Percentiles rank a stretch among this genome's conserved stretches.
phyloP scores from a whole-genome alignment of 2,888 invertebrate genomes.

The Microdon myrmicae region DNA sequence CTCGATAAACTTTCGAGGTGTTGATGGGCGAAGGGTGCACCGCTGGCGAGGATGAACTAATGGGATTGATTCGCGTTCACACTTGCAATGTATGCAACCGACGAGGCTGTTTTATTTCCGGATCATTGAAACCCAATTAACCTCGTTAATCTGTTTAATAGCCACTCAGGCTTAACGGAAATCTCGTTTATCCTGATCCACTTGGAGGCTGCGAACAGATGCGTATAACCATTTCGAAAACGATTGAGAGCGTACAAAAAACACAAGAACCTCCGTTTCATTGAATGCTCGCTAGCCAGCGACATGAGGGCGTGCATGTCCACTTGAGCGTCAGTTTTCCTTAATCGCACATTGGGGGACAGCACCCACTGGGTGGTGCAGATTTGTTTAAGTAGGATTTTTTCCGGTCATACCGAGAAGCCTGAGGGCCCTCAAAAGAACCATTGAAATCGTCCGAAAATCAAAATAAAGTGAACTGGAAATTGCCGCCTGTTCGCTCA shows the following conservation, averaged over 20 bases:
- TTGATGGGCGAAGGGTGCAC: slow-evolving; percentile 18
- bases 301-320: slow-evolving; percentile 14
- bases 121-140: slow-evolving; percentile 51
- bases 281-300: too few relatives aligned
- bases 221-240: too few relatives aligned
- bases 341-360: slow-evolving; percentile 43
- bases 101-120: slow-evolving; percentile 31
- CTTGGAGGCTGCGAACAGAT: slow-evolving; percentile 31
- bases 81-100: slow-evolving; percentile 30
- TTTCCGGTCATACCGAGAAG: slow-evolving; percentile 22
- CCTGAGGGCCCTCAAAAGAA: slow-evolving; percentile 36
- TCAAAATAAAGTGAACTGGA: slow-evolving; percentile 44
- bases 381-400: slow-evolving; percentile 43
- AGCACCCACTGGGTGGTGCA: too few relatives aligned
- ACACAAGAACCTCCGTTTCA: slow-evolving; percentile 13
- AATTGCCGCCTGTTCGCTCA: slow-evolving; percentile 42
- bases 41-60: slow-evolving; percentile 1
- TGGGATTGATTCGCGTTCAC: slow-evolving; percentile 4
- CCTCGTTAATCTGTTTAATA: slow-evolving; percentile 49
- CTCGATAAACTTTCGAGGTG: slow-evolving; percentile 45
- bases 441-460: slow-evolving; percentile 39
- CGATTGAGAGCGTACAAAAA: slow-evolving; percentile 6
- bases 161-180: slow-evolving; percentile 38
- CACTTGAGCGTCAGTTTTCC: slow-evolving; percentile 33
- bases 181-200: slow-evolving; percentile 42